phyloP scores from a whole-genome alignment of 2,113 vertebrate species.

The Takifugu bimaculatus region DNA sequence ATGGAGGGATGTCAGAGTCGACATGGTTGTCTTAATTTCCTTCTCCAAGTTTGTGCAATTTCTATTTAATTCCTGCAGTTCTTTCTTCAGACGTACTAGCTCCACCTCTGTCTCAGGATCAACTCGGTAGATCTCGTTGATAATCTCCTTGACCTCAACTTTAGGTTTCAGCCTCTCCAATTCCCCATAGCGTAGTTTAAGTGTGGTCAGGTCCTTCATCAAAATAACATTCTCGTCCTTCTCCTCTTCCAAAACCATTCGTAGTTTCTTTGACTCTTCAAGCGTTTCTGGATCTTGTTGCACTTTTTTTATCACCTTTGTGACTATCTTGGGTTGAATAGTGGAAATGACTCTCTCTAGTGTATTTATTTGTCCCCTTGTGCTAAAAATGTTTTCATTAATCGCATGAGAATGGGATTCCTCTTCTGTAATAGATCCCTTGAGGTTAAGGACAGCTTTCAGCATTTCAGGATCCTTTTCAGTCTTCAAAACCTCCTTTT shows the following conservation, averaged over 20 bases:
- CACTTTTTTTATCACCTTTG: constrained; percentile 87
- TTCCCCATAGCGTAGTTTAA: constrained; percentile 68
- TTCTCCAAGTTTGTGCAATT: constrained; percentile 69
- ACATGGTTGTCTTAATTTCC: constrained; percentile 67
- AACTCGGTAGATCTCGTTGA: constrained; percentile 84
- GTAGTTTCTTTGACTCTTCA: constrained; percentile 78
- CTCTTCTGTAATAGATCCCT: constrained; percentile 77
- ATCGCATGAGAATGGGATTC: constrained; percentile 64
- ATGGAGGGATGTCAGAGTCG: constrained; percentile 73
- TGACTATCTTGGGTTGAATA: constrained; percentile 86
- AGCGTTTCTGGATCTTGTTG: constrained; percentile 81
- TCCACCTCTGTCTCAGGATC: constrained; percentile 85
- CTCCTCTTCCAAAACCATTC: constrained; percentile 78
- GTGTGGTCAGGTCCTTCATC: constrained; percentile 73
- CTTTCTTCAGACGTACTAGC: constrained; percentile 76
- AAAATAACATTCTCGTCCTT: constrained; percentile 70
- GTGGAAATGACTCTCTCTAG: constrained; percentile 83
- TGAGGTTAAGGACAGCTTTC: constrained; percentile 75
- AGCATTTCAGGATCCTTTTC: constrained; percentile 91
- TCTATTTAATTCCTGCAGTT: constrained; percentile 74
- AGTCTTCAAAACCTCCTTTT: constrained; percentile 89
- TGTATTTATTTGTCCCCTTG: constrained; percentile 78
- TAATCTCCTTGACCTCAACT: constrained; percentile 85
- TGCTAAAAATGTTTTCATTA: constrained; percentile 68
- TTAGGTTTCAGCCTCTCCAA: constrained; percentile 77